Evolutionary conservation across 2,113 vertebrate species (phyloP), one percentile per base, ranked within the genome.

Genomic region (Gymnogyps californianus): DNA sequence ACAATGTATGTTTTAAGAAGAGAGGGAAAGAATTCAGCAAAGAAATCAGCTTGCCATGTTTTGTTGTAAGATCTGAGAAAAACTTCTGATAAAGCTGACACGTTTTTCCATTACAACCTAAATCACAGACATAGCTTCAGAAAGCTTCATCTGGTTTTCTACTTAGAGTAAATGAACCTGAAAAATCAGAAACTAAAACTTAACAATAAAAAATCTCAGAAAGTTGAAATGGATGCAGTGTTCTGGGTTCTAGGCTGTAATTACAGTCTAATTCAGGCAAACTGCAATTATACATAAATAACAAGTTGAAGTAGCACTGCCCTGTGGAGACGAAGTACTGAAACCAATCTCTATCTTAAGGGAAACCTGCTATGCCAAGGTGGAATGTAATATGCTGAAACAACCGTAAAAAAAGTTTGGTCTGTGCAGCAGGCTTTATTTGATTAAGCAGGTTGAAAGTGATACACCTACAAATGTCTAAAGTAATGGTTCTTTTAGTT

Each of bases 231-330:
- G 46, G 44, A 89, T 67, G 44, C 44, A 82, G 57, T 55, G 46
- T 76, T 94, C 61, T 91, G 47, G 34, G 16, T 94, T 94, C 66
- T 94, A 80, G 67, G 49, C 65, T 96, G 80, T 84, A 96, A 97
- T 92, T 93, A 83, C 36, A 90, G 31, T 90, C 67, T 93, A 92
- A 96, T 90, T 79, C 57, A 82, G 70, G 83, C 78, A 96, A 93
- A 85, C 91, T 95, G 38, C 46, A 96, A 90, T 94, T 95, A 93
- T 15, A 61, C 49, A 65, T 47, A 91, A 97, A 91, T 86, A 87
- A 88, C 79, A 90, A 91, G 83, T 83, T 78, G 67, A 85, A 94
- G 57, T 55, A 77, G 31, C 72, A 67, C 26, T 92, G 62, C 59
- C 40, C 52, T 44, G 58, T 44, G 57, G 57, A 96, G 47, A 62